Evolutionary conservation across 37 sponge, comb jelly and placozoan species (phyloP).

Genomic region (Spongilla lacustris): DNA sequence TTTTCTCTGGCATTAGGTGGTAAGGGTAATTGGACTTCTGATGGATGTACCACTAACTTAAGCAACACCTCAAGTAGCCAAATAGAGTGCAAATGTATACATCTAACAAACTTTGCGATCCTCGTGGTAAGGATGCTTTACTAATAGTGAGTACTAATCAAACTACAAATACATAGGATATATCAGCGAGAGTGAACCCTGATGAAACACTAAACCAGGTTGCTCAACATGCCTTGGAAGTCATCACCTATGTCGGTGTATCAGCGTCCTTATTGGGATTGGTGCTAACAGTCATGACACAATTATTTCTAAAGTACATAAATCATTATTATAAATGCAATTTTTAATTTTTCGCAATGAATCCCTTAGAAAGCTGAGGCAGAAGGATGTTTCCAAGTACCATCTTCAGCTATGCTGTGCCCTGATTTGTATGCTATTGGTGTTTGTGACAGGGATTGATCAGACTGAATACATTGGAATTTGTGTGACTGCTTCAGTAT

Average conservation of each 20-base stretch:
- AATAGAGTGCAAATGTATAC: slow-evolving; percentile 44
- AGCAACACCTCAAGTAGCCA: background rate
- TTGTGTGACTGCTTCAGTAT: slow-evolving; percentile 18
- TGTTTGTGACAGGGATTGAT: slow-evolving; percentile 56
- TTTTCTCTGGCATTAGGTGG: background rate
- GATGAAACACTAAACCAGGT: too few relatives aligned
- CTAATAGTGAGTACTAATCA: too few relatives aligned
- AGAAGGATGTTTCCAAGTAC: slow-evolving; percentile 26
- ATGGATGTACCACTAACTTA: slow-evolving; percentile 19
- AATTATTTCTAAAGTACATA: background rate
- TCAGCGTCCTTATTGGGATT: slow-evolving; percentile 25
- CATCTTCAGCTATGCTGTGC: slow-evolving; percentile 53
- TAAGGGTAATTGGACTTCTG: slow-evolving; percentile 48
- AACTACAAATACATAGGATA: too few relatives aligned
- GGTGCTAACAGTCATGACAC: slow-evolving; percentile 36
- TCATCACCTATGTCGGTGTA: slow-evolving; percentile 41
- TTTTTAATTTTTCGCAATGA: too few relatives aligned
- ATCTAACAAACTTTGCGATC: slow-evolving; percentile 63
- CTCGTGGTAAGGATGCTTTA: slow-evolving; percentile 35
- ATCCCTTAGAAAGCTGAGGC: slow-evolving; percentile 40
- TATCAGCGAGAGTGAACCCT: too few relatives aligned
- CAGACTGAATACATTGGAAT: slow-evolving; percentile 1
- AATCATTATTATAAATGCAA: background rate
- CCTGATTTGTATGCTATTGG: slow-evolving; percentile 40
- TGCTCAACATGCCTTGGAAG: background rate